Conservation (phyloP, 1,140 invertebrate species). For the Wiebesia pumilae region DNA sequence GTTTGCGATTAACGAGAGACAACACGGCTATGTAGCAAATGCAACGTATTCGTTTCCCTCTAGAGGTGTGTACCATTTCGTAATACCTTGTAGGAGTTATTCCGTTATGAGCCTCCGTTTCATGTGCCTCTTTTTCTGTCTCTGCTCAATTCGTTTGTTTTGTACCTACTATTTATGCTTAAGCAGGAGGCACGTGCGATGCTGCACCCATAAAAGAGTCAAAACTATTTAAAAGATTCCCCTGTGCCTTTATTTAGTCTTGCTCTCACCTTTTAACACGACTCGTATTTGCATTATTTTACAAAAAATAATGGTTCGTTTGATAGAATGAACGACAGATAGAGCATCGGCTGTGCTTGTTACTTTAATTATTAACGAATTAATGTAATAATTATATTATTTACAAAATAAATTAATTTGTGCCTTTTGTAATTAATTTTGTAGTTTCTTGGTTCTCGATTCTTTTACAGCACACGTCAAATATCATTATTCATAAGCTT, state of each 20-base stretch:
- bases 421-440: slow-evolving; percentile 35
- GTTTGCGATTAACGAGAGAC: not conserved
- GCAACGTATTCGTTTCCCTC: slow-evolving; percentile 22
- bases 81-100: slow-evolving; percentile 9
- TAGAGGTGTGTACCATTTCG: slow-evolving; percentile 26
- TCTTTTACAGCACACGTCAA: not conserved
- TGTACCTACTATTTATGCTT: slow-evolving; percentile 33
- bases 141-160: slow-evolving; percentile 13
- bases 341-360: slow-evolving; percentile 50
- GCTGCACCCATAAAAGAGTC: slow-evolving; percentile 23
- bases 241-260: slow-evolving; percentile 50
- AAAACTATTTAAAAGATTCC: slow-evolving; percentile 30
- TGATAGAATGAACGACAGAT: slow-evolving; percentile 33
- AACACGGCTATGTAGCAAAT: slow-evolving; percentile 34
- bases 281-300: slow-evolving; percentile 31
- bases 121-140: slow-evolving; percentile 23
- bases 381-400: slow-evolving; percentile 47
- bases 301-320: not conserved
- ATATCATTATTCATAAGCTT: not conserved
- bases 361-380: slow-evolving; percentile 38
- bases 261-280: slow-evolving; percentile 45
- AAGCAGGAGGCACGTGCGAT: slow-evolving; percentile 23
- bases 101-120: not conserved
- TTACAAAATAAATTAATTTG: slow-evolving; percentile 42
- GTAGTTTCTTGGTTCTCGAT: too few species aligned